A percentile compares a stretch with the other conserved stretches of the same genome.
These are phyloP conservation scores for Diadromus collaris DNA, from an alignment of 2,888 invertebrate genomes.

Conservation along the genomic window DNA sequence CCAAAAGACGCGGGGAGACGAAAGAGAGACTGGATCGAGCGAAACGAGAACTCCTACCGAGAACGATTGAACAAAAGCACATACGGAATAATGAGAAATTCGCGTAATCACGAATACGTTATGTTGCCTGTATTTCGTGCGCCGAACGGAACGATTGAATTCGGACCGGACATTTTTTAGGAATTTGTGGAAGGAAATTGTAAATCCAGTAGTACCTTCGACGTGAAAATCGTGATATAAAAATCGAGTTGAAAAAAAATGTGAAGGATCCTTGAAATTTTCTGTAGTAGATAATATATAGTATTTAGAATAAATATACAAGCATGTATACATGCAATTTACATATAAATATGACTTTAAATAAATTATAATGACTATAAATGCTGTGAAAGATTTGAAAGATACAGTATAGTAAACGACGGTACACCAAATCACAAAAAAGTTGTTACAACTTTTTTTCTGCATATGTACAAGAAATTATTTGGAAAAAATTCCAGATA, in stretches of 20 bases:
- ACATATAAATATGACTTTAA: not conserved
- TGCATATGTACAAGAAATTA: no score
- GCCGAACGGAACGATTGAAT: constrained; percentile 40
- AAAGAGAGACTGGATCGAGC: constrained; percentile 37
- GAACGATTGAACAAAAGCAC: constrained; percentile 9
- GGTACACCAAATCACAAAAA: not conserved
- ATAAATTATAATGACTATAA: not conserved
- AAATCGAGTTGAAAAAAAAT: not conserved
- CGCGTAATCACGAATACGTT: constrained; percentile 41
- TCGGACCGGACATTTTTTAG: not conserved
- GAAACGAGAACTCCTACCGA: constrained; percentile 1
- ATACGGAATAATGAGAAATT: constrained; percentile 41
- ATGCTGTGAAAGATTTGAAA: not conserved
- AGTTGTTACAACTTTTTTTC: not conserved
- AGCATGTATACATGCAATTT: not conserved
- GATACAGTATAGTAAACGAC: not conserved
- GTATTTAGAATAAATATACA: no score
- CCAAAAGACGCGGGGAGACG: constrained; percentile 19
- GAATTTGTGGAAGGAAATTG: not conserved
- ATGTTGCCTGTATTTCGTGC: constrained; percentile 73
- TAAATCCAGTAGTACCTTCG: not conserved
- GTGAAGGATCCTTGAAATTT: not conserved
- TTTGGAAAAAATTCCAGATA: not conserved
- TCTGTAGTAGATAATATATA: not conserved
- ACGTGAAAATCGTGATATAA: not conserved